Conservation (phyloP, 2,888 invertebrate species). For the Cylindroiulus punctatus region DNA sequence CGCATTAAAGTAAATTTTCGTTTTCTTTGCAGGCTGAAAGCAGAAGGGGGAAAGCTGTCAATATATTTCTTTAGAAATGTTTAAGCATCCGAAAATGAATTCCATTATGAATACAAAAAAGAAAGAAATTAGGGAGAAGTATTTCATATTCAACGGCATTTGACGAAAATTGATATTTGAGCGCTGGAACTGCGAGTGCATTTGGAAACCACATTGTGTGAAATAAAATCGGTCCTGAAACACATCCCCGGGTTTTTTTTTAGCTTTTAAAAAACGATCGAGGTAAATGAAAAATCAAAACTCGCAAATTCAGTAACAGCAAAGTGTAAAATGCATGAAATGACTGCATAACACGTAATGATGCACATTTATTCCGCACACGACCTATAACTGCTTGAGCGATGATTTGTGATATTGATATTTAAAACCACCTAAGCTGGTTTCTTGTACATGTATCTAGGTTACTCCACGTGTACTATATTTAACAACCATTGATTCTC, state of each 20-base stretch:
- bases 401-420: constrained; percentile 8
- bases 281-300: not conserved
- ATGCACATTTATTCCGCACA: not conserved
- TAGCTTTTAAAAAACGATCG: not conserved
- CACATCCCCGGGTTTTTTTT: not conserved
- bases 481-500: constrained; percentile 11
- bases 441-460: not conserved
- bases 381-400: not conserved
- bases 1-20: not conserved
- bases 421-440: not conserved
- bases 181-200: not conserved
- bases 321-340: not conserved
- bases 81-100: constrained; percentile 31
- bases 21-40: not conserved
- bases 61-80: constrained; percentile 36
- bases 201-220: not conserved
- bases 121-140: constrained; percentile 28
- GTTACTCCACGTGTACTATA: not conserved
- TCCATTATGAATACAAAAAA: constrained; percentile 36
- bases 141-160: constrained; percentile 9
- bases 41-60: not conserved
- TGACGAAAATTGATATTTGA: not conserved
- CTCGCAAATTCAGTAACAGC: not conserved
- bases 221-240: constrained; percentile 12
- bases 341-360: not conserved